phyloP scores from a whole-genome alignment of 2,888 invertebrate genomes.

The Spatulosminthurus flaviceps region DNA sequence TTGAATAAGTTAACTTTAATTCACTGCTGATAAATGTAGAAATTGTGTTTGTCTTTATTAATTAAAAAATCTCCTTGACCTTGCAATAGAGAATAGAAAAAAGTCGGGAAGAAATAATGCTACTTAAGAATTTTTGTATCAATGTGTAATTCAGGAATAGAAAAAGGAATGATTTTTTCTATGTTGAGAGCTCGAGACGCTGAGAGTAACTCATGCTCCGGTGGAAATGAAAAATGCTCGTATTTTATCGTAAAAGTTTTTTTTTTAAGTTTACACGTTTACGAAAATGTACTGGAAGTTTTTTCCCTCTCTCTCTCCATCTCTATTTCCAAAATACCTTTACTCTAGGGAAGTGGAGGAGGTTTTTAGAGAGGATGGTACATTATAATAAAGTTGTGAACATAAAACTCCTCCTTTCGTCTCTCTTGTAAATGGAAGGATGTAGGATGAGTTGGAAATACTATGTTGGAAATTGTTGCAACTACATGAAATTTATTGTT shows the following conservation, averaged over 20 bases:
- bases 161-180: too few relatives aligned
- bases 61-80: too few relatives aligned
- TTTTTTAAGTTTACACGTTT: constrained; percentile 21
- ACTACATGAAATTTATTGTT: not conserved
- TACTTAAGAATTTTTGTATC: too few relatives aligned
- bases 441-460: not conserved
- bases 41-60: too few relatives aligned
- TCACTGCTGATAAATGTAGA: too few relatives aligned
- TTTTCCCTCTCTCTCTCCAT: not conserved
- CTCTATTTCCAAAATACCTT: not conserved
- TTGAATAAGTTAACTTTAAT: too few relatives aligned
- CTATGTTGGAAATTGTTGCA: not conserved
- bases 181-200: too few relatives aligned
- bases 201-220: not conserved
- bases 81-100: too few relatives aligned
- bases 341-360: too few relatives aligned
- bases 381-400: not conserved
- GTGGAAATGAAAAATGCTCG: constrained; percentile 40
- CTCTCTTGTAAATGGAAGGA: not conserved
- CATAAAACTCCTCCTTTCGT: not conserved
- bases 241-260: constrained; percentile 43
- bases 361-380: too few relatives aligned
- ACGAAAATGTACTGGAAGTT: not conserved
- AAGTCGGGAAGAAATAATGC: too few relatives aligned
- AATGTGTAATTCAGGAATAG: too few relatives aligned